Evolutionary conservation across 2,888 invertebrate species (phyloP).

Genomic region (Blera fallax): DNA sequence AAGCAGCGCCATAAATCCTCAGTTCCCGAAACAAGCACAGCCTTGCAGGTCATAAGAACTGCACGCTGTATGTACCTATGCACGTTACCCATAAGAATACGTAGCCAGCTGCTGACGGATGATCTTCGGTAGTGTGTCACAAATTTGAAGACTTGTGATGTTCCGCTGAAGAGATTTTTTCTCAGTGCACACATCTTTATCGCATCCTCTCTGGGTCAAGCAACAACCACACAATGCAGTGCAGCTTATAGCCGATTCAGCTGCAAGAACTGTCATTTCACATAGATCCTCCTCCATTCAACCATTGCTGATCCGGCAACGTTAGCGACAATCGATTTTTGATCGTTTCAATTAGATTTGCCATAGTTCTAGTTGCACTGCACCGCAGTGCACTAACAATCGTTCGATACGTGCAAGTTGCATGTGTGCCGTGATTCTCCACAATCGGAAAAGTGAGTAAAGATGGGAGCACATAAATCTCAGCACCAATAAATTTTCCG

Average conservation of each 20-base stretch:
- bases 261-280: conserved; percentile 7
- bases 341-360: conserved; percentile 32
- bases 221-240: neutral
- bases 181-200: conserved; percentile 14
- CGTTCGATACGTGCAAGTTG: neutral
- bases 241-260: neutral
- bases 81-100: conserved; percentile 3
- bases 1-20: no score
- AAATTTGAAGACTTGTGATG: conserved; percentile 15
- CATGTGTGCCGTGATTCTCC: neutral
- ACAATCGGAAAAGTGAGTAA: conserved; percentile 3
- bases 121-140: conserved; percentile 20
- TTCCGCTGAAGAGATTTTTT: conserved; percentile 15
- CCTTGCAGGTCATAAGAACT: no score
- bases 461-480: conserved; percentile 38
- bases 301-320: conserved; percentile 1
- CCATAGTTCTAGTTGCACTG: neutral
- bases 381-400: conserved; percentile 13
- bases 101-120: neutral
- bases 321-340: conserved; percentile 34
- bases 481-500: conserved; percentile 37
- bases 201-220: conserved; percentile 15
- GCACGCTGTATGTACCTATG: no score
- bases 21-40: no score
- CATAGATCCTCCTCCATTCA: conserved; percentile 10